Base-by-base conservation (phyloP, 2,888 invertebrate genomes). In the Monochamus alternatus region DNA sequence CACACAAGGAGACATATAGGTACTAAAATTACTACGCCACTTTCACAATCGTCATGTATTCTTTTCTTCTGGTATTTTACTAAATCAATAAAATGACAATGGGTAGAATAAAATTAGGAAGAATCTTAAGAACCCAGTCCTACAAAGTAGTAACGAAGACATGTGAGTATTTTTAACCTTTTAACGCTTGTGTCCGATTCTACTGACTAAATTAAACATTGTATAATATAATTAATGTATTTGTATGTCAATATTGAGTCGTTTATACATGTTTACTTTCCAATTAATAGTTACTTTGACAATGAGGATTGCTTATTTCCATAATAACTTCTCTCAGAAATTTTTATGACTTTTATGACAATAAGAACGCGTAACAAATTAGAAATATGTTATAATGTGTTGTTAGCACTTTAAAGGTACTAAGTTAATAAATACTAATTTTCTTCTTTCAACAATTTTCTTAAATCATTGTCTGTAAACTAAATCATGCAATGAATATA, bases 241-340 rank as follows among this genome's bases (percentile, higher is more conserved):
- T 38, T 38, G 4, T 38, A 14, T 22, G 55, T 55, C 55, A 55
- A 55, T 55, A 55, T n/a, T 55, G 14, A 55, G n/a, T 55, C 14
- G 14, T 55, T 55, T 5, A 0, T 55, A 14, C 55, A 3, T 55
- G 14, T 55, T 55, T 55, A 55, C 55, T n/a, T 55, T 14, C 10
- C 7, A 55, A 55, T 55, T n/a, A 55, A 55, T 55, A 55, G 55
- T 14, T n/a, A 55, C n/a, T 55, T 55, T 55, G 55, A n/a, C 65
- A 31, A 65, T 65, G 14, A 65, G 14, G n/a, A 9, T 5, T 47
- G 55, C 14, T 55, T 55, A 55, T n/a, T n/a, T 14, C 5, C 14
- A n/a, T 55, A 55, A n/a, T 55, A 55, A 22, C 47, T 47, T 10
- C 47, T 47, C 12, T 12, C 47, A 47, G 3, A 47, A 3, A 12